Evolutionary conservation across 2,797 vertebrate genomes (phyloP).

Genomic region (Cottoperca gobio): DNA sequence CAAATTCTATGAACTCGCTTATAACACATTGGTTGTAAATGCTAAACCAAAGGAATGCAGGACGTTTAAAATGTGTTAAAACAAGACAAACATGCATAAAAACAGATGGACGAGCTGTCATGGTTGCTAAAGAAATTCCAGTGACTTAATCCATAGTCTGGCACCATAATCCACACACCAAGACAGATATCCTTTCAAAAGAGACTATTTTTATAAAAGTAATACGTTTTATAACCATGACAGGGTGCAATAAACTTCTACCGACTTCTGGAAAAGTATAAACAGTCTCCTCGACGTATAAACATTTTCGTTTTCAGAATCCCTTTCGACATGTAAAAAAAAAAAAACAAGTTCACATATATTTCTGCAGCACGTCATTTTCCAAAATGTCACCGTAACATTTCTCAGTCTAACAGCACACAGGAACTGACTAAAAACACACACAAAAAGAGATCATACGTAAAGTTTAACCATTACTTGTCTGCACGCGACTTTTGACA

Average conservation of each 20-base stretch:
- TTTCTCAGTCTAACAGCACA: not conserved
- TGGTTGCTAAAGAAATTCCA: slow-evolving; percentile 70
- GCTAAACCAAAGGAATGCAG: slow-evolving; percentile 52
- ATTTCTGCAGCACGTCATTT: slow-evolving; percentile 6
- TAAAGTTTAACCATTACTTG: slow-evolving; percentile 64
- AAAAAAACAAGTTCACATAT: slow-evolving; percentile 46
- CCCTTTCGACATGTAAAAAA: slow-evolving; percentile 6
- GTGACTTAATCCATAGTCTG: slow-evolving; percentile 77
- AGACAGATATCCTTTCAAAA: slow-evolving; percentile 66
- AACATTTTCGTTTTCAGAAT: slow-evolving; percentile 39
- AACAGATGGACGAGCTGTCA: slow-evolving; percentile 78
- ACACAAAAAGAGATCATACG: not conserved
- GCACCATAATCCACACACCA: slow-evolving; percentile 70
- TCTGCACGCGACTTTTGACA: slow-evolving; percentile 78
- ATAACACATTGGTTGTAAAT: slow-evolving; percentile 17
- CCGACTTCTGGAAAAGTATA: slow-evolving; percentile 55
- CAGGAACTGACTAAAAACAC: slow-evolving; percentile 12
- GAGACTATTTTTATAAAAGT: slow-evolving; percentile 25
- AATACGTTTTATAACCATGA: slow-evolving; percentile 52
- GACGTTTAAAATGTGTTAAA: slow-evolving; percentile 67
- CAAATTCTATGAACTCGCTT: slow-evolving; percentile 13
- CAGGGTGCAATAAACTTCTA: slow-evolving; percentile 66
- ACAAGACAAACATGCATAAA: slow-evolving; percentile 75
- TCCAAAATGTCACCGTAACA: slow-evolving; percentile 41
- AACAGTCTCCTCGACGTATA: slow-evolving; percentile 19